These are phyloP conservation scores for Flabesymbios commensalis DNA, from an alignment of 2,888 invertebrate species.

Conservation along the genomic window DNA sequence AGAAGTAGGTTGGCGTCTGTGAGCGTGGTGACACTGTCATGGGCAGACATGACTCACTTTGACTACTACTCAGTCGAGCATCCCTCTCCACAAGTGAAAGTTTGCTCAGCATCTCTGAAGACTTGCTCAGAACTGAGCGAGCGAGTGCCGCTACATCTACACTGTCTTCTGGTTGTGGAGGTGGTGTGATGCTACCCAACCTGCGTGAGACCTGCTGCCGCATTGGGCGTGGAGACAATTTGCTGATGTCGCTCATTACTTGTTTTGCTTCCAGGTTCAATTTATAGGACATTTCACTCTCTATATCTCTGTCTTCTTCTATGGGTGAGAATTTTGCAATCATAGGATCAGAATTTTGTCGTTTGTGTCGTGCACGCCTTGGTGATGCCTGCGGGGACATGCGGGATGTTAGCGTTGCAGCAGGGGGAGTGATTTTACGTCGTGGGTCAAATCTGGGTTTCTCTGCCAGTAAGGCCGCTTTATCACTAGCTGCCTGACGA, in stretches of 20 bases:
- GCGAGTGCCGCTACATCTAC: too few relatives aligned
- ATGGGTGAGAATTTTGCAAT: conserved; percentile 65
- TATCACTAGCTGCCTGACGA: neutral
- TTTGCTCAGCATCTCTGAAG: conserved; percentile 24
- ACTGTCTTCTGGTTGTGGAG: neutral
- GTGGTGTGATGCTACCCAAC: neutral
- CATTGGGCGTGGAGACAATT: conserved; percentile 1
- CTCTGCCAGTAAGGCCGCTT: neutral
- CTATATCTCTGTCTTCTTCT: conserved; percentile 64
- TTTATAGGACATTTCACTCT: conserved; percentile 41
- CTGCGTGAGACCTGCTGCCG: neutral
- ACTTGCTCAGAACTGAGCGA: conserved; percentile 16
- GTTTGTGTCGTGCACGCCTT: conserved; percentile 61
- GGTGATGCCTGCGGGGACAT: conserved; percentile 57
- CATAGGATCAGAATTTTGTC: conserved; percentile 67
- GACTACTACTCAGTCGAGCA: conserved; percentile 24
- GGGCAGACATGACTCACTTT: conserved; percentile 27
- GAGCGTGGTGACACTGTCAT: conserved; percentile 8
- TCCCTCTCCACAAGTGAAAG: conserved; percentile 18
- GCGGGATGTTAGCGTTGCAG: conserved; percentile 17
- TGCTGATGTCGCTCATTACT: neutral
- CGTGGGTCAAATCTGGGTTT: neutral
- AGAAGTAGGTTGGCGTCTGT: conserved; percentile 27
- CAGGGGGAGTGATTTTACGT: neutral
- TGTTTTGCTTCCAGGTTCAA: conserved; percentile 18